Evolutionary conservation across 1,140 invertebrate species (phyloP).

Genomic region (Drosophila suzukii): DNA sequence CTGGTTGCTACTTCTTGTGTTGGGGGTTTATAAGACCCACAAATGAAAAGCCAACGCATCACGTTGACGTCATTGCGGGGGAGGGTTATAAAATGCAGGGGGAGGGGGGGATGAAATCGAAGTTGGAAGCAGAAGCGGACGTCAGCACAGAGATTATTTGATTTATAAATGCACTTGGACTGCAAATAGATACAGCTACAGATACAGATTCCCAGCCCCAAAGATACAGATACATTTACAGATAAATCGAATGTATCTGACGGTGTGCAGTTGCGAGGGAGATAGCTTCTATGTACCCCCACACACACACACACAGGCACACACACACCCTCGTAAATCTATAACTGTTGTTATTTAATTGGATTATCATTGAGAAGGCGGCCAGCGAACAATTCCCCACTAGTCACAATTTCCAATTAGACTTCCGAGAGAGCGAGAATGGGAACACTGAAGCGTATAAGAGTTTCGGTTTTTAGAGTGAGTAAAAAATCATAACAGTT

Average conservation of each 20-base stretch:
- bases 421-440: constrained; percentile 13
- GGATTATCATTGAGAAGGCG: constrained; percentile 36
- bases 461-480: background rate
- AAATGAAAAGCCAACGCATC: constrained; percentile 28
- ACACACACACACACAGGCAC: background rate
- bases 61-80: constrained; percentile 20
- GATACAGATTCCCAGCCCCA: constrained; percentile 3
- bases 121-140: constrained; percentile 25
- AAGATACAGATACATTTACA: background rate
- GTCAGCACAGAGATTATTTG: constrained; percentile 32
- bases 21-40: background rate
- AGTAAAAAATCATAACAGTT: background rate
- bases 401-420: constrained; percentile 36
- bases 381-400: constrained; percentile 19
- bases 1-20: background rate
- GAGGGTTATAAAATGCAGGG: background rate
- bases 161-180: constrained; percentile 37
- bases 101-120: constrained; percentile 9
- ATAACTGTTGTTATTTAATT: constrained; percentile 43
- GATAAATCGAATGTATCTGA: constrained; percentile 8
- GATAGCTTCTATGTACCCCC: background rate
- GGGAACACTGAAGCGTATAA: background rate
- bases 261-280: background rate
- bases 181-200: constrained; percentile 23
- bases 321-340: constrained; percentile 2